A percentile compares a stretch with the other conserved stretches of the same genome.
Evolutionary conservation across 2,797 vertebrate genomes (phyloP).

Genomic region (Platalea minor): DNA sequence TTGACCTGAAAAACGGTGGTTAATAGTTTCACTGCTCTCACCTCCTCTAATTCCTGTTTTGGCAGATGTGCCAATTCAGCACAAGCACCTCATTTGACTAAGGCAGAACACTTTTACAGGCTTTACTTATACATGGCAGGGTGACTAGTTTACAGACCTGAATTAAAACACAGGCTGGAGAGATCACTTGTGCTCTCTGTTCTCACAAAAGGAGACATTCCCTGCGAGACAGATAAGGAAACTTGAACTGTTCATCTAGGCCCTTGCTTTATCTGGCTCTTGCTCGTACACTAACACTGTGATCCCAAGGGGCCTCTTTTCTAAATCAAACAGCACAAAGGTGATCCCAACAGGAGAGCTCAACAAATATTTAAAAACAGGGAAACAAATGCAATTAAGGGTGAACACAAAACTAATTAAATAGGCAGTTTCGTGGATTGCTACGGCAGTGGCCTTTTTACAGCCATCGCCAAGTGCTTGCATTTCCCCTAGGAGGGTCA

Average conservation of each 20-base stretch:
- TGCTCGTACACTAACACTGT: background rate
- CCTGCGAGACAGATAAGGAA: constrained; percentile 18
- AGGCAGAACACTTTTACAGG: background rate
- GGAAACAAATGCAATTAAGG: background rate
- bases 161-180: background rate
- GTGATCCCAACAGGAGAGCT: background rate
- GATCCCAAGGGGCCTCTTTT: background rate
- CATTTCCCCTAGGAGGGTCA: background rate
- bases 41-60: background rate
- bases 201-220: background rate
- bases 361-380: background rate
- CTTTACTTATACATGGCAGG: background rate
- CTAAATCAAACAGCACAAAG: background rate
- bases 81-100: background rate
- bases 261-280: background rate
- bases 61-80: background rate
- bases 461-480: background rate
- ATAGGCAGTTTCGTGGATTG: background rate
- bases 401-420: background rate
- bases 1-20: background rate
- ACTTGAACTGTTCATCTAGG: background rate
- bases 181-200: background rate
- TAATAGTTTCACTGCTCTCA: background rate
- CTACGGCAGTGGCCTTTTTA: background rate
- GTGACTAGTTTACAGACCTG: background rate